These are phyloP conservation scores for Propithecus deckenii DNA, from an alignment of 2,797 vertebrate genomes.

Conservation along the genomic window DNA sequence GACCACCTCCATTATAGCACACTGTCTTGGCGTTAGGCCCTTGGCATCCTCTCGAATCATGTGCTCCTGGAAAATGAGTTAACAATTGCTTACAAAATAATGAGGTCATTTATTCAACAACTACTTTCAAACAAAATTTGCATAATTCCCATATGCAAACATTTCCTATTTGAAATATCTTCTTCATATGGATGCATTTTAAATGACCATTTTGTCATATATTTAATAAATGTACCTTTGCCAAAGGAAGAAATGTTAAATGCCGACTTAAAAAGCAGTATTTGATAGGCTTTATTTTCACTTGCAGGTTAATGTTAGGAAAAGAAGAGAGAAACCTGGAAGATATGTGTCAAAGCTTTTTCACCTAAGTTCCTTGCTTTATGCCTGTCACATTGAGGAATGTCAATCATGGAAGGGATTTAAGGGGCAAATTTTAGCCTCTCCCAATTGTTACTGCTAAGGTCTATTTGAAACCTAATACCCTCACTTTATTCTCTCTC, in stretches of 20 bases:
- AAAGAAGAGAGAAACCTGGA: neutral
- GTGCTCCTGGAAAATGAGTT: conserved; percentile 90
- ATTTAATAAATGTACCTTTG: neutral
- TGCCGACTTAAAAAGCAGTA: neutral
- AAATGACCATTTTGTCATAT: neutral
- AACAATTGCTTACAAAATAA: neutral
- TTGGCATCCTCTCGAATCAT: conserved; percentile 95
- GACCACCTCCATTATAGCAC: conserved; percentile 95
- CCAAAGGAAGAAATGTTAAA: neutral
- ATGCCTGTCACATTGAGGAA: neutral
- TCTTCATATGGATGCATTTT: neutral
- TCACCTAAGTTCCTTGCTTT: neutral
- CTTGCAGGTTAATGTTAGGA: neutral
- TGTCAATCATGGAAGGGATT: neutral
- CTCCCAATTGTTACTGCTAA: neutral
- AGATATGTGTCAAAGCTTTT: neutral
- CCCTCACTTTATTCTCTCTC: neutral
- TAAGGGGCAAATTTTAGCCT: neutral
- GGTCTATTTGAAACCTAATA: neutral
- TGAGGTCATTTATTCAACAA: neutral
- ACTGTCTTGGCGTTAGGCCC: conserved; percentile 94
- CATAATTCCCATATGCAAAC: neutral
- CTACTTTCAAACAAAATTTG: neutral
- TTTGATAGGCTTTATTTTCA: neutral
- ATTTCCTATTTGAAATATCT: neutral